Evolutionary conservation across 2,113 vertebrate species (phyloP), one percentile per base, ranked within the genome.

Genomic region (Scartelaos histophorus): DNA sequence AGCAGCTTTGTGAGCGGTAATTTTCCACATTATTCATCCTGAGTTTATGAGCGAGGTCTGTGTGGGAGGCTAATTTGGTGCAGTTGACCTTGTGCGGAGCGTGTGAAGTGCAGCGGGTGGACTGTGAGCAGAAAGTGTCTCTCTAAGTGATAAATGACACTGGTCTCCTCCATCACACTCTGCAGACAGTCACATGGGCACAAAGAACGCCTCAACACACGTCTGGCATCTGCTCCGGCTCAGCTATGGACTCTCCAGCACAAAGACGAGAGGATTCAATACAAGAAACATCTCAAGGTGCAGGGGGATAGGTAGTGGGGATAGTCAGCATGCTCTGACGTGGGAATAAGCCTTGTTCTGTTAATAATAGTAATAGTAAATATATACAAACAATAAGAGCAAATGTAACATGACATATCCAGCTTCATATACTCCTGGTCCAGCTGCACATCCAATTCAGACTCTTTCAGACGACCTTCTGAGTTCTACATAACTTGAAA

Each of bases 21-120:
- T 46, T 76, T 43, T 24, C 64, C 34, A 10, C 60, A 46, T 71
- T 47, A 57, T 76, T 81, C 49, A 54, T 34, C 62, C 51, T 70
- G 17, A 38, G 58, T 83, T 66, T 65, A 85, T 86, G 66, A 64
- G 62, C 24, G 25, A 64, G 56, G 68, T 75, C 83, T 75, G 77
- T 64, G 80, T 80, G 25, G 80, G 78, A 47, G 56, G 70, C 10
- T 69, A 70, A 64, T 82, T 80, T 82, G 72, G 49, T 22, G 2
- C 16, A 53, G 46, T 53, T 80, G 82, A 83, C 85, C 87, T 86
- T 87, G 83, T 47, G 71, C 12, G 2, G 35, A 70, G 70, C 60
- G 71, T 74, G 73, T 24, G n/a, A 76, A 64, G 66, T 73, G 67
- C 78, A 68, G 62, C 5, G 1, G 38, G 29, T 85, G 79, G 83